Evolutionary conservation across 2,113 vertebrate genomes (phyloP).

Genomic region (Antennarius striatus): DNA sequence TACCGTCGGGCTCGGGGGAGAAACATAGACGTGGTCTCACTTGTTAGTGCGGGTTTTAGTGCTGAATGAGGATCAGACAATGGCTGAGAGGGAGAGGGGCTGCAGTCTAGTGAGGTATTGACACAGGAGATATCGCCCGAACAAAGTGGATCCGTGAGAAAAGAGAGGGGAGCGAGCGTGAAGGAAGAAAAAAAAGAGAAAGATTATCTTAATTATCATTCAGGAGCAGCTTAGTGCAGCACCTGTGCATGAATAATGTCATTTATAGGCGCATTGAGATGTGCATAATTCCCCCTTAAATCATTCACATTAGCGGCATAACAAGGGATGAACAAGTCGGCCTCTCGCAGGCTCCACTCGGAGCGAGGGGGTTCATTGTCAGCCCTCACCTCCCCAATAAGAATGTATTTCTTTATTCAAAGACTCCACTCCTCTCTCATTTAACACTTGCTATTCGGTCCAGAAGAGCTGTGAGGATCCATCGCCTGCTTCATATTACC

Average conservation of each 20-base stretch:
- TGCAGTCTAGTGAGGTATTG: constrained; percentile 76
- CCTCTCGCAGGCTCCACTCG: constrained; percentile 58
- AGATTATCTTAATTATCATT: constrained; percentile 89
- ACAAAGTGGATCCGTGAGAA: constrained; percentile 82
- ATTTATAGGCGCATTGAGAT: constrained; percentile 83
- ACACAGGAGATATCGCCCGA: constrained; percentile 79
- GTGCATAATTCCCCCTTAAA: constrained; percentile 83
- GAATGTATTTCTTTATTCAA: constrained; percentile 71
- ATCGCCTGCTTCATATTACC: constrained; percentile 56
- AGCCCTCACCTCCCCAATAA: constrained; percentile 65
- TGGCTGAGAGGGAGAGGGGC: constrained; percentile 72
- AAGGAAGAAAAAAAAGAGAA: constrained; percentile 72
- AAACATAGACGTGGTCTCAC: constrained; percentile 78
- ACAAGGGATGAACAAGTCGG: constrained; percentile 81
- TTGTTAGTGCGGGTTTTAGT: constrained; percentile 81
- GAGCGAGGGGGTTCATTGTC: constrained; percentile 68
- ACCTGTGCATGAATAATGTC: constrained; percentile 87
- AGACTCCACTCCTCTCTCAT: constrained; percentile 62
- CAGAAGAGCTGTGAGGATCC: constrained; percentile 61
- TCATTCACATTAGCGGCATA: constrained; percentile 80
- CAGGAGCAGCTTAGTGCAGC: constrained; percentile 82
- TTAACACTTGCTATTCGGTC: constrained; percentile 62
- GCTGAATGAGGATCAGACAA: constrained; percentile 81
- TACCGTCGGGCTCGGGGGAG: constrained; percentile 75
- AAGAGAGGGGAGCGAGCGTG: constrained; percentile 72